Evolutionary conservation across 2,113 vertebrate species (phyloP).

Genomic region (Sclerurus mexicanus): DNA sequence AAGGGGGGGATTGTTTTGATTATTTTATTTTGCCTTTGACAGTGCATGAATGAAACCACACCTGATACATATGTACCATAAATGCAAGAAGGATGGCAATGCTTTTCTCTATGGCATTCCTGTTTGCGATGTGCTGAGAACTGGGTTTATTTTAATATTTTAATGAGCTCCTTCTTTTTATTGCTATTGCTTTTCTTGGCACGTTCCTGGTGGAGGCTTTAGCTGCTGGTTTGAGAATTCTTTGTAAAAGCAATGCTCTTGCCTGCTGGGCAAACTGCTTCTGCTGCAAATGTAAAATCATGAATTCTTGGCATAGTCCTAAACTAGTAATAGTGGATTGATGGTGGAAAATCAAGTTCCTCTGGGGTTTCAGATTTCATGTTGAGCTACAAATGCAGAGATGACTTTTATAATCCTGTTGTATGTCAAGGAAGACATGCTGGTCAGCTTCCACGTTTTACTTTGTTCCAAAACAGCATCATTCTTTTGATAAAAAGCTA

Average conservation of each 20-base stretch:
- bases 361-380: not conserved
- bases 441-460: not conserved
- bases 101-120: not conserved
- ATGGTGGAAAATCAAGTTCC: not conserved
- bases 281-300: not conserved
- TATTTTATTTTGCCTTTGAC: not conserved
- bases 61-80: not conserved
- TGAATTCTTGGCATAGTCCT: not conserved
- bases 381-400: not conserved
- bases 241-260: not conserved
- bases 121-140: not conserved
- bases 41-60: not conserved
- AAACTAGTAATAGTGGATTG: not conserved
- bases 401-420: not conserved
- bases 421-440: not conserved
- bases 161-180: not conserved
- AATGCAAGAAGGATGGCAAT: not conserved
- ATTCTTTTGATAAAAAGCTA: not conserved
- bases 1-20: not conserved
- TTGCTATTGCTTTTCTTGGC: not conserved
- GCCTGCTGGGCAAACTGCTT: not conserved
- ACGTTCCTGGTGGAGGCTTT: not conserved
- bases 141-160: not conserved
- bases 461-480: not conserved
- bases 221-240: not conserved